Conservation (phyloP, 2,888 invertebrate genomes). For the Drosophila incognita region DNA sequence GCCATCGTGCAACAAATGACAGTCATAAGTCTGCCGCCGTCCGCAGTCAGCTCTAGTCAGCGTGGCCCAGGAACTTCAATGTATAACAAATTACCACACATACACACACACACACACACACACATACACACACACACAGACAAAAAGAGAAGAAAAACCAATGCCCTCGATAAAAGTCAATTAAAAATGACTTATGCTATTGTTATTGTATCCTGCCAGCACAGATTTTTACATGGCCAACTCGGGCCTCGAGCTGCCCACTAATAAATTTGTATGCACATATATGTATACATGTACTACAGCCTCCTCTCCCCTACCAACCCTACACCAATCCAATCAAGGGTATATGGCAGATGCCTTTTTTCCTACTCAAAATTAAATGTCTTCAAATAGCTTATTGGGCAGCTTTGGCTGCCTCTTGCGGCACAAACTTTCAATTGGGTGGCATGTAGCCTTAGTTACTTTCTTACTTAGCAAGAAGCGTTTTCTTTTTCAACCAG, state of each 20-base stretch:
- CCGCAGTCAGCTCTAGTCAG: neutral
- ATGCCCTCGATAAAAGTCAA: conserved; percentile 73
- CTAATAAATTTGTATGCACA: neutral
- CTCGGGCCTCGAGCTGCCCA: conserved; percentile 4
- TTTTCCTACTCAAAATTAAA: conserved; percentile 10
- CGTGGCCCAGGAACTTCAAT: neutral
- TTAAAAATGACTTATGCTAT: conserved; percentile 75
- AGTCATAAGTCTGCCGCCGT: conserved; percentile 61
- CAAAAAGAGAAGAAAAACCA: conserved; percentile 42
- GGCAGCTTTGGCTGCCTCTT: conserved; percentile 2
- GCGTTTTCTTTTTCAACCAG: neutral
- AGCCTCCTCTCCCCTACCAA: neutral
- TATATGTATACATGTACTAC: too few relatives aligned
- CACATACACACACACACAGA: neutral
- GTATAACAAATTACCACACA: conserved; percentile 64
- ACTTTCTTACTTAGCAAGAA: neutral
- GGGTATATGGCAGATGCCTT: neutral
- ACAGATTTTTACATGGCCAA: conserved; percentile 21
- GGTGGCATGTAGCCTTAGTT: neutral
- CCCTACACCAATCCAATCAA: neutral
- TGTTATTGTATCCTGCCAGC: conserved; percentile 54
- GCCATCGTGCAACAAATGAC: conserved; percentile 62
- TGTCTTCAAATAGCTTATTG: conserved; percentile 1
- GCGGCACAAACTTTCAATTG: conserved; percentile 3
- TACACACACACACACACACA: neutral